A percentile compares a stretch with the other conserved stretches of the same genome.
Evolutionary conservation across 2,888 invertebrate species (phyloP).

Genomic region (Oscheius onirici): DNA sequence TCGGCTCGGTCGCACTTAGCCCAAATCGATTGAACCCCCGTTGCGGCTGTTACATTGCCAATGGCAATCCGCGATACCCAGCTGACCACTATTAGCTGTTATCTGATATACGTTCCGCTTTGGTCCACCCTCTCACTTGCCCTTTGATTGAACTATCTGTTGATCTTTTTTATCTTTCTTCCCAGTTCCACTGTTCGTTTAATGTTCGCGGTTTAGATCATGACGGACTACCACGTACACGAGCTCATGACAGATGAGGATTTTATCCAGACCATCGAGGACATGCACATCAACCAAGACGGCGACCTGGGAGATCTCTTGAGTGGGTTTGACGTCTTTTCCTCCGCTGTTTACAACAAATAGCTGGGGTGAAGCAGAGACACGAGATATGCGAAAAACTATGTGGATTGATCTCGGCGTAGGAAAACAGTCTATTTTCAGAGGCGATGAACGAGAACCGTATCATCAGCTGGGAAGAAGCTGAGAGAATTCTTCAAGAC

Average conservation of each 20-base stretch:
- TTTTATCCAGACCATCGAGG: slow-evolving; percentile 59
- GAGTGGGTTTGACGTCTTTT: slow-evolving; percentile 46
- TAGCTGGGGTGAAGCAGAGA: neutral
- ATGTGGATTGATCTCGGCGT: neutral
- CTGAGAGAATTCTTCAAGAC: slow-evolving; percentile 64
- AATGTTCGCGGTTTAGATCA: slow-evolving; percentile 14
- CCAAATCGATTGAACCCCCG: slow-evolving; percentile 22
- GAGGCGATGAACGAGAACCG: slow-evolving; percentile 71
- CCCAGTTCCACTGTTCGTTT: neutral
- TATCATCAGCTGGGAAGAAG: slow-evolving; percentile 70
- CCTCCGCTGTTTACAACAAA: slow-evolving; percentile 14
- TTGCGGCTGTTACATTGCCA: slow-evolving; percentile 21
- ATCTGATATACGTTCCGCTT: neutral
- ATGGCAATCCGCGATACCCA: neutral
- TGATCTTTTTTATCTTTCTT: neutral
- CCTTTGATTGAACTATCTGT: neutral
- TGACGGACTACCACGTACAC: slow-evolving; percentile 20
- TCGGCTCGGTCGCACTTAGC: slow-evolving; percentile 11
- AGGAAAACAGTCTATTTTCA: slow-evolving; percentile 41
- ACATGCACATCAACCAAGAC: slow-evolving; percentile 53
- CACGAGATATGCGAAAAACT: neutral
- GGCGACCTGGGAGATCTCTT: slow-evolving; percentile 65
- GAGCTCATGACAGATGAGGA: slow-evolving; percentile 44
- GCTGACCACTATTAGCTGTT: slow-evolving; percentile 1
- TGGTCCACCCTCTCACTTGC: neutral